Base-by-base conservation (phyloP, 2,113 vertebrate species). In the Phasianus colchicus region DNA sequence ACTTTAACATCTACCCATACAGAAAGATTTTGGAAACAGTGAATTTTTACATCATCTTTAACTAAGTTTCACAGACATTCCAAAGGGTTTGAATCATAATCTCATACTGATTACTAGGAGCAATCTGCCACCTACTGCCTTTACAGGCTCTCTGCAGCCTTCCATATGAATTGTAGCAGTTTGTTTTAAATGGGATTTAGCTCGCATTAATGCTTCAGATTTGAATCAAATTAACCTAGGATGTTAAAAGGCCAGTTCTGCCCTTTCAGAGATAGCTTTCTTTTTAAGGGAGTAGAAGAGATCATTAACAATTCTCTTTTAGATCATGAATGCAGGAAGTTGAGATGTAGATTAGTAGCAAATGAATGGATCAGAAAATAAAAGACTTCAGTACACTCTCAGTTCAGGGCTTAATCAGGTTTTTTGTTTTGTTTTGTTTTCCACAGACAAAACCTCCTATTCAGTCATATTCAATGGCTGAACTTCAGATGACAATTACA, bases 41-140 rank as follows among this genome's bases (percentile, higher is more conserved):
- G 50, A 11, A 55, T 32, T 54, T 69, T 61, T 34, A 12, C 58
- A 66, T 21, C 25, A 78, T 32, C 24, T 89, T 77, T 25, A 72
- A 17, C 19, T 55, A 14, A 69, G 69, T 15, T 6, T 29, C 3
- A 0, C 4, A 15, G 30, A 9, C 52, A 63, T 24, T 4, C 50
- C 55, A 24, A 65, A 82, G 40, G 34, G 7, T 43, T 74, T 6
- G 42, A 79, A 13, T 36, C 25, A 48, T 24, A 18, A 15, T 15
- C 48, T 69, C 47, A 8, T 17, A 30, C 40, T 29, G n/a, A 89
- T 97, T 94, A 65, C 54, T 94, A 79, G 90, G 80, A 91, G 40
- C 61, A 87, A 75, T 32, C 93, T 96, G 97, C 96, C 97, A 97
- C 61, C 97, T 97, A 75, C 80, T 92, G 97, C 80, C 61, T 40